Base-by-base conservation (phyloP, 2,797 vertebrate species). In the Tolypeutes matacus region DNA sequence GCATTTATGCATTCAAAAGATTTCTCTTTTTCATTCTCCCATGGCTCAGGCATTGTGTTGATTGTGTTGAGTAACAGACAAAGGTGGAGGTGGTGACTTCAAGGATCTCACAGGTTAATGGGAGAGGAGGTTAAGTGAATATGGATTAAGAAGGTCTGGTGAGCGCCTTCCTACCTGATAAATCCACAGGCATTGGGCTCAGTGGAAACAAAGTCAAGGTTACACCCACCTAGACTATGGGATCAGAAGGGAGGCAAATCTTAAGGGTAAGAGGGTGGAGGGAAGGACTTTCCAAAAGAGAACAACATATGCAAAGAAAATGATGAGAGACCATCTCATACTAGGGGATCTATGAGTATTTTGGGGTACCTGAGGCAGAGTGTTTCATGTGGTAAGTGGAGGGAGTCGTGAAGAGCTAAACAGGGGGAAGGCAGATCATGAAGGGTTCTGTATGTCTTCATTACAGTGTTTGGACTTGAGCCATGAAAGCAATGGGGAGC, bases 31-130 rank as follows among this genome's bases (percentile, higher is more conserved):
- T 20, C 31, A 31, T 42, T 27, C 31, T n/a, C 31, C 67, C 29
- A 0, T 4, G 9, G 60, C 56, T 25, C 27, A 27, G 21, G 51
- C 1, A 1, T 6, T 17, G 13, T 53, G 51, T 53, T 53, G 51
- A 53, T 17, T 0, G 36, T 6, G 12, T 4, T 23, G 39, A 49
- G 34, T 4, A 1, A 14, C 6, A 17, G 78, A 60, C 46, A 34
- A 4, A 69, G 39, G 4, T 0, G 7, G 0, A 18, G 60, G 39
- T 5, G 5, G 0, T 23, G 0, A 4, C 75, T 20, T 27, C 27
- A 0, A n/a, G 29, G 31, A 11, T 13, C 23, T 23, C 72, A 14
- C 56, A 5, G 58, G 21, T 49, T 39, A 1, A 0, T 1, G 18
- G 39, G 7, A 2, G 29, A 7, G 25, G 5, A 23, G 1, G 53